Base-by-base conservation (phyloP, 2,797 vertebrate species). In the Harpagifer antarcticus region DNA sequence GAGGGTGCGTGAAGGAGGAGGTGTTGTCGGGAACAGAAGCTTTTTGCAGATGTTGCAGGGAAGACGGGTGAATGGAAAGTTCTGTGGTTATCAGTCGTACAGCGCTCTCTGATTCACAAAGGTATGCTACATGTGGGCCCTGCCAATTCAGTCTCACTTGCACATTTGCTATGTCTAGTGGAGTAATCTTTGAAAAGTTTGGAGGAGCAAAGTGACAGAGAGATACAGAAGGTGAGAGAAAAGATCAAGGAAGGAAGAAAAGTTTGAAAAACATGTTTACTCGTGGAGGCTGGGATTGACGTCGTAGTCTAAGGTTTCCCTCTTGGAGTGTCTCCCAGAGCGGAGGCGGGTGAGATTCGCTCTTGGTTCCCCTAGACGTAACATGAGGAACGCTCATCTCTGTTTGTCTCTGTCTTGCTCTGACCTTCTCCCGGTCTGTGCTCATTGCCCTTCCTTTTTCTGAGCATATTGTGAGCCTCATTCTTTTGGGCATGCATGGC, bases 241-340 rank as follows among this genome's bases (percentile, higher is more conserved):
- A 72, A 61, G 69, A 83, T 70, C n/a, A 56, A 45, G n/a, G 33
- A 37, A 72, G 48, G 31, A 27, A 69, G 73, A 81, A 76, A 92
- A 92, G 91, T 93, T 94, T 94, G 95, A 95, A 96, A 96, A 97
- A 97, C 95, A 96, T 97, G 96, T 98, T 97, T 97, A 97, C 95
- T 93, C 82, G 92, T 91, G 91, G 91, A 94, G 89, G 75, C 52
- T 79, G 76, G 80, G 89, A 91, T 94, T 96, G 95, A 96, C 93
- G 92, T 96, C 93, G 94, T 88, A 93, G 93, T 96, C 94, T 97
- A 95, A 97, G 96, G 96, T 97, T 97, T 96, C 96, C 96, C 96
- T 95, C 94, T 90, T 96, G 96, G 96, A 96, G 90, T 68, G 83
- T 83, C 72, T 96, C 96, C 96, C 96, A 94, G 95, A 90, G 92